phyloP scores from a whole-genome alignment of 2,113 vertebrate genomes.

The Scolopax mira region DNA sequence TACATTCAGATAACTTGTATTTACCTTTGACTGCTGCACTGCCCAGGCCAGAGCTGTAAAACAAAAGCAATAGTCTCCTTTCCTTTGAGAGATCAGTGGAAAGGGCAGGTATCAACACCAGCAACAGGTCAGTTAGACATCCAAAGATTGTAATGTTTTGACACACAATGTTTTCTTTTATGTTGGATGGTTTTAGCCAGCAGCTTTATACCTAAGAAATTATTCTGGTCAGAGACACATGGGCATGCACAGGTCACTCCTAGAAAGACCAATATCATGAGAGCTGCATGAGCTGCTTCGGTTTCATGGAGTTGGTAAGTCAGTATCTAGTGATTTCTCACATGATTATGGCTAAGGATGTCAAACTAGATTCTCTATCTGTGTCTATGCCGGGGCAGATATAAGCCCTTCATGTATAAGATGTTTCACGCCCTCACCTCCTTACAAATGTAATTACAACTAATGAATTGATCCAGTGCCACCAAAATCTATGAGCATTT shows the following conservation, averaged over 20 bases:
- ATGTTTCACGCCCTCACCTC: not conserved
- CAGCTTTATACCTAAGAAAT: not conserved
- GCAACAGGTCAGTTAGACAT: not conserved
- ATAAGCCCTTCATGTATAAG: too few species aligned
- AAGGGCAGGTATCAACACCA: not conserved
- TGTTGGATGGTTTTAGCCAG: not conserved
- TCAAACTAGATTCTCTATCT: not conserved
- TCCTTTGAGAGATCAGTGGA: not conserved
- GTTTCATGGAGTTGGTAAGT: not conserved
- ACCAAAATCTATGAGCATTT: not conserved
- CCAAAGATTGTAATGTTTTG: not conserved
- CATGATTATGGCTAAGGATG: not conserved
- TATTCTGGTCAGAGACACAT: not conserved
- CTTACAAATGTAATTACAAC: not conserved
- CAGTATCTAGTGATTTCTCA: not conserved
- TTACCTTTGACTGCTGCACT: not conserved
- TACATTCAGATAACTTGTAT: not conserved
- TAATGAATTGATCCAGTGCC: not conserved
- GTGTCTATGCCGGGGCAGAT: not conserved
- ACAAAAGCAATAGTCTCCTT: not conserved
- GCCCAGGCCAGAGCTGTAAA: not conserved
- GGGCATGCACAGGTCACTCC: not conserved
- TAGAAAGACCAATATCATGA: not conserved
- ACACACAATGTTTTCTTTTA: not conserved
- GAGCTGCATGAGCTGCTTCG: not conserved